Evolutionary conservation across 1,140 invertebrate genomes (phyloP), one percentile per base, ranked within the genome.

Genomic region (Fopius arisanus): DNA sequence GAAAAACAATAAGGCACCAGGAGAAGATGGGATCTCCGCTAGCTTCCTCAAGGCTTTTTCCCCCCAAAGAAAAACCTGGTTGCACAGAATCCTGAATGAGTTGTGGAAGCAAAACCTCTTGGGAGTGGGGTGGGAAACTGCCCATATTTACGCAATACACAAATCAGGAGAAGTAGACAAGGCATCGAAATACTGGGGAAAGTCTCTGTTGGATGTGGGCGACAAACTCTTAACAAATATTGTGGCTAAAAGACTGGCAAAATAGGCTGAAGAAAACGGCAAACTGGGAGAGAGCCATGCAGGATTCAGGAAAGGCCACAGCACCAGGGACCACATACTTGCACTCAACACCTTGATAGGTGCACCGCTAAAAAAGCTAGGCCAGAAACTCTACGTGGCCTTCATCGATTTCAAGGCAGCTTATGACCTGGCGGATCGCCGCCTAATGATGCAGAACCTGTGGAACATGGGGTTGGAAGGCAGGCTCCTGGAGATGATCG

Each of bases 271-370:
- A 19, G 16, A 14, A 48, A 48, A 68, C 10, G 26, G 41, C 1
- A 26, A 59, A 40, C 1, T 78, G 7, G 62, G 66, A 0, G 63
- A 72, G 19, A 75, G 16, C 4, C 72, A 73, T 21, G 59, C 65
- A 54, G 71, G 67, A 1, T 75, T 73, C 28, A 73, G 71, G 14
- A 65, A 3, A 43, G 29, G 37, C 2, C 69, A 43, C n/a, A 21
- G 37, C 19, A 68, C 67, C n/a, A 68, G 67, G 40, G 70, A 77
- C 4, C 66, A 77, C 10, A 72, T 77, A 19, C 70, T 74, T 19
- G 14, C 54, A 0, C 2, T 71, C 7, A 75, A 73, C 23, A 26
- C 43, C 26, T 0, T 65, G 14, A 72, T 75, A 33, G 37, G n/a
- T 12, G 69, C 65, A 19, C 62, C 12, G 21, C 10, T 43, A 3